These are phyloP conservation scores for Bubo bubo DNA, from an alignment of 2,113 vertebrate species.

Conservation along the genomic window DNA sequence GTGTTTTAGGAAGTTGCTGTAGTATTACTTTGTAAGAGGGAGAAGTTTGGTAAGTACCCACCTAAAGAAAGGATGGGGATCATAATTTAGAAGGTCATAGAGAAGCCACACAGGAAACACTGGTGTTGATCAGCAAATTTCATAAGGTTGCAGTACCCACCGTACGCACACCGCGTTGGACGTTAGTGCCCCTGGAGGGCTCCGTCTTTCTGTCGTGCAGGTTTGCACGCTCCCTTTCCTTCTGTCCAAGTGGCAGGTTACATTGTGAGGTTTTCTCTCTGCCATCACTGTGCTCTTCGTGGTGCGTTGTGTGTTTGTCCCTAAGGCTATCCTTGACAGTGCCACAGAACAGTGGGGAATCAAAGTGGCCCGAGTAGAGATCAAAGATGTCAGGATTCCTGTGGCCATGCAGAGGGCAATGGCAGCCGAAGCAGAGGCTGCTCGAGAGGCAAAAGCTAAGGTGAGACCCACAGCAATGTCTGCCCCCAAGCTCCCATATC, in stretches of 20 bases:
- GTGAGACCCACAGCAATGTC: constrained; percentile 47
- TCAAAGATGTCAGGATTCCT: constrained; percentile 86
- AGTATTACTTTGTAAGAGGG: background rate
- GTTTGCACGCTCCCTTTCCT: background rate
- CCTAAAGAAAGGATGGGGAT: background rate
- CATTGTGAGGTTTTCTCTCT: fast-evolving
- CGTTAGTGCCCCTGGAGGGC: background rate
- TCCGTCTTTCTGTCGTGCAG: background rate
- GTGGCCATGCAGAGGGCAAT: constrained; percentile 86
- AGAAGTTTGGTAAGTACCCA: background rate
- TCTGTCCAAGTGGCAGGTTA: background rate
- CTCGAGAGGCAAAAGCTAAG: constrained; percentile 83
- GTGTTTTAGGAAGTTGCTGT: background rate
- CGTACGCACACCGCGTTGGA: fast-evolving
- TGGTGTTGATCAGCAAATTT: background rate
- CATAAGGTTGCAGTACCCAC: fast-evolving
- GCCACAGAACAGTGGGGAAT: constrained; percentile 86
- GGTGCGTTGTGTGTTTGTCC: background rate
- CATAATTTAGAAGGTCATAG: background rate
- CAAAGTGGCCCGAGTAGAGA: constrained; percentile 85
- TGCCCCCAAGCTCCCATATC: background rate
- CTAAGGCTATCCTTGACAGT: constrained; percentile 77
- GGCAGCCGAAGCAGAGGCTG: constrained; percentile 88
- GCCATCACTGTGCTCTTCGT: background rate
- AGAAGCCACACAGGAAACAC: background rate